Conservation (phyloP, 2,113 vertebrate genomes). For the Nipponia nippon region DNA sequence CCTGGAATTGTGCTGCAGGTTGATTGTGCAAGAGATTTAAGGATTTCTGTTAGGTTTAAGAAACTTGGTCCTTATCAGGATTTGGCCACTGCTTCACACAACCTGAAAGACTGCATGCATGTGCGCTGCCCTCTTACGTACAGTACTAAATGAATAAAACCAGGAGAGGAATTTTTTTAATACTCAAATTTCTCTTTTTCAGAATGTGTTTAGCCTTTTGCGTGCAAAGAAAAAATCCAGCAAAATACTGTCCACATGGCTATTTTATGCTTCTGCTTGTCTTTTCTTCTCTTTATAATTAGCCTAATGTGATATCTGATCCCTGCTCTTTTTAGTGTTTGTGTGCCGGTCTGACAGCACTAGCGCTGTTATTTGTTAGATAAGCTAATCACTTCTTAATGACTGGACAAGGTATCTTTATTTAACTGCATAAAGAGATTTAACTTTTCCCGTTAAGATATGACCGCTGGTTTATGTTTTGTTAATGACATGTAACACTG, state of each 20-base stretch:
- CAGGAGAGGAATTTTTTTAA: not conserved
- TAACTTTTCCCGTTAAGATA: constrained; percentile 46
- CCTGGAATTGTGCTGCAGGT: not conserved
- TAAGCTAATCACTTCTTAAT: constrained; percentile 61
- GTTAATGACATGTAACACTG: not conserved
- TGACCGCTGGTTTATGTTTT: constrained; percentile 3
- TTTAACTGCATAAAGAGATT: constrained; percentile 50
- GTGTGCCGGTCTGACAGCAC: constrained; percentile 11
- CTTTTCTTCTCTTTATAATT: constrained; percentile 42
- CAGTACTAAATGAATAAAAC: not conserved
- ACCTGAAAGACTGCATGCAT: not conserved
- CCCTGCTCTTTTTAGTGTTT: constrained; percentile 50
- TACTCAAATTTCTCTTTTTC: not conserved
- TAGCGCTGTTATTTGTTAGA: constrained; percentile 42
- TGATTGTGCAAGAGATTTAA: not conserved
- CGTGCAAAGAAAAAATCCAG: not conserved
- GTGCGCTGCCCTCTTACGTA: rapidly evolving
- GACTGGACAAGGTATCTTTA: constrained; percentile 53
- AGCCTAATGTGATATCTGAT: constrained; percentile 47
- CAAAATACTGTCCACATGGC: constrained; percentile 30
- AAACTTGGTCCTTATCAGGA: not conserved
- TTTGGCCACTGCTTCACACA: not conserved
- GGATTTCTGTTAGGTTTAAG: not conserved
- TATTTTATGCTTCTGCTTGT: constrained; percentile 37
- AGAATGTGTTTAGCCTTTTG: not conserved